Base-by-base conservation (phyloP, 2,888 invertebrate genomes). In the Artemia sinica region DNA sequence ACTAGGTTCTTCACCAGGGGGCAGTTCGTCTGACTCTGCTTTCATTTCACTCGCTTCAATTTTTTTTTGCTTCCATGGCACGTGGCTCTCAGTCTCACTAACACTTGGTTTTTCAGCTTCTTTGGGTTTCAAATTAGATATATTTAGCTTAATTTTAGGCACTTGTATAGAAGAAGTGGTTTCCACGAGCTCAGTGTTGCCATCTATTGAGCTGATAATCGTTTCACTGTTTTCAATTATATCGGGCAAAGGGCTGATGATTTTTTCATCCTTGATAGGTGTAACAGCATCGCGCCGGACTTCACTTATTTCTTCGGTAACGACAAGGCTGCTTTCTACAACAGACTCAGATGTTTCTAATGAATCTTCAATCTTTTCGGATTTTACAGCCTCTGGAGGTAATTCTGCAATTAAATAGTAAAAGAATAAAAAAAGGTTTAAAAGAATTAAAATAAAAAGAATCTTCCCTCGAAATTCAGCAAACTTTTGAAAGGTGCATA, bases 141-240 rank as follows among this genome's bases (percentile, higher is more conserved):
- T 58, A 28, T 58, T 58, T 18, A 58, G 28, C 8, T 28, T n/a
- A 58, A 58, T 58, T n/a, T 28, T n/a, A n/a, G 63, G 63, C 14
- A 58, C 63, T 28, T 18, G 14, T 28, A 28, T n/a, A 58, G 63
- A n/a, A 28, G 63, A n/a, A 11, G 14, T 58, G 28, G 63, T 58
- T 8, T 58, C 63, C 14, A n/a, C 14, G 8, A 58, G n/a, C 11
- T 58, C 63, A 58, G 28, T n/a, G 9, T 58, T 58, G n/a, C 63
- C 63, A 58, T 58, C 63, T n/a, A 58, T n/a, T 28, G 63, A 58
- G 8, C n/a, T 28, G 63, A 58, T 28, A n/a, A 58, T 58, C 28
- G 14, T n/a, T 18, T 58, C 63, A n/a, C 28, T 28, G 28, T n/a
- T 18, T 28, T 58, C 63, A 28, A 58, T 28, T 8, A 58, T 18